phyloP scores from a whole-genome alignment of 2,797 vertebrate genomes.

The Propithecus perrieri region DNA sequence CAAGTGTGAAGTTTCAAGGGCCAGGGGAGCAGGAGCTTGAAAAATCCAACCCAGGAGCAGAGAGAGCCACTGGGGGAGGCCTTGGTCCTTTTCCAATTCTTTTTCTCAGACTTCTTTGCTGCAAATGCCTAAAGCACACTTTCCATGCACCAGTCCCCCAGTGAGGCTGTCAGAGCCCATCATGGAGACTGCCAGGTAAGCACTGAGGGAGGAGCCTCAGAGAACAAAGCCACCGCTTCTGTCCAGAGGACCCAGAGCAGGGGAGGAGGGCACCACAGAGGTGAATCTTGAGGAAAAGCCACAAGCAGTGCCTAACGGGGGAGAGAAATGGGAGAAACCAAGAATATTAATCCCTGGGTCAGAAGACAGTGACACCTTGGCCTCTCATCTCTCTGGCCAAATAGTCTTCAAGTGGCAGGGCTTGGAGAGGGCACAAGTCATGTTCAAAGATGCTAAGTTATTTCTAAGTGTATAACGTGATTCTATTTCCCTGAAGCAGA shows the following conservation, averaged over 20 bases:
- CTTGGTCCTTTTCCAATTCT: neutral
- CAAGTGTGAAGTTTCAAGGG: neutral
- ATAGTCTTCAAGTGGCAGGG: neutral
- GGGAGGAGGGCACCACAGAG: neutral
- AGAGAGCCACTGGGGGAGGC: neutral
- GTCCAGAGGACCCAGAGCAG: neutral
- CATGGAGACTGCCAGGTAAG: neutral
- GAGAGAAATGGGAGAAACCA: accelerated
- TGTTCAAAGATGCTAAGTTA: neutral
- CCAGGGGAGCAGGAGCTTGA: neutral
- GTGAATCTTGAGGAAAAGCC: neutral
- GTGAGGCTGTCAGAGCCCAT: neutral
- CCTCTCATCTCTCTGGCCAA: neutral
- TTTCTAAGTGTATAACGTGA: neutral
- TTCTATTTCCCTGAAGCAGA: neutral
- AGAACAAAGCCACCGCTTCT: neutral
- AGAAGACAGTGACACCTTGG: neutral
- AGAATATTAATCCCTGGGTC: neutral
- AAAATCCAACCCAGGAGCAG: neutral
- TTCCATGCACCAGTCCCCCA: neutral
- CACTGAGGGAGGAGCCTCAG: accelerated
- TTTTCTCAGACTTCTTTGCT: neutral
- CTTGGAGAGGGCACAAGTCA: neutral
- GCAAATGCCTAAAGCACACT: neutral
- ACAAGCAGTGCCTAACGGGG: accelerated